Evolutionary conservation across 2,888 invertebrate genomes (phyloP).

Genomic region (Epirrhoe tristata): DNA sequence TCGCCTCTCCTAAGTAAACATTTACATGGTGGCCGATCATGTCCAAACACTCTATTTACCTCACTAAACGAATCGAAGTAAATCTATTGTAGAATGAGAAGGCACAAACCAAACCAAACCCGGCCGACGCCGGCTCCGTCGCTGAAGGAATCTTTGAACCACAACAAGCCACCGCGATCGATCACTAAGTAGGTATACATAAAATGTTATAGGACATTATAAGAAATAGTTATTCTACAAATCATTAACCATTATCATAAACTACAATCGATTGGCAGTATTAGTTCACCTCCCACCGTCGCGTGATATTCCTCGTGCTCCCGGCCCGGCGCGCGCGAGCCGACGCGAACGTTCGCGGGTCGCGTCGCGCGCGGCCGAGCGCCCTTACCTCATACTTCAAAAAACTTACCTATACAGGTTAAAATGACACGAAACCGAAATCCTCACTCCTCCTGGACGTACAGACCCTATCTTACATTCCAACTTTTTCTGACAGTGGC

Average conservation of each 20-base stretch:
- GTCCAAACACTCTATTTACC: constrained; percentile 47
- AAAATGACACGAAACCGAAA: constrained; percentile 43
- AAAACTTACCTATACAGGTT: constrained; percentile 38
- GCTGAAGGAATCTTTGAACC: constrained; percentile 50
- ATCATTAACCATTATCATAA: constrained; percentile 78
- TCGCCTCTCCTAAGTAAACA: constrained; percentile 74
- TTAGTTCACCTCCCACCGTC: constrained; percentile 68
- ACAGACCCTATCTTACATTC: constrained; percentile 40
- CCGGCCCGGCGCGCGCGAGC: background rate
- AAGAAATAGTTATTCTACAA: constrained; percentile 80
- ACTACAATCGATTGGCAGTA: constrained; percentile 85
- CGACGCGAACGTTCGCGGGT: constrained; percentile 4
- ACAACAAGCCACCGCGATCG: constrained; percentile 62
- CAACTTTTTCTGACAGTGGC: constrained; percentile 36
- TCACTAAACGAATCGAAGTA: constrained; percentile 37
- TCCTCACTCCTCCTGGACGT: constrained; percentile 41
- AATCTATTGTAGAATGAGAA: constrained; percentile 43
- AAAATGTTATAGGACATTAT: constrained; percentile 78
- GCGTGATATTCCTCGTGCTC: constrained; percentile 66
- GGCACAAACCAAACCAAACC: constrained; percentile 50
- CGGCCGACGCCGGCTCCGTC: constrained; percentile 26
- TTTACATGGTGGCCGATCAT: constrained; percentile 62
- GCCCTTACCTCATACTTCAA: constrained; percentile 45
- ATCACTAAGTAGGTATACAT: constrained; percentile 82
- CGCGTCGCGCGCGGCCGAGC: constrained; percentile 8